Percentiles rank a stretch among this genome's conserved stretches.
Evolutionary conservation across 2,888 invertebrate species (phyloP).

Genomic region (Mimumesa dahlbomi): DNA sequence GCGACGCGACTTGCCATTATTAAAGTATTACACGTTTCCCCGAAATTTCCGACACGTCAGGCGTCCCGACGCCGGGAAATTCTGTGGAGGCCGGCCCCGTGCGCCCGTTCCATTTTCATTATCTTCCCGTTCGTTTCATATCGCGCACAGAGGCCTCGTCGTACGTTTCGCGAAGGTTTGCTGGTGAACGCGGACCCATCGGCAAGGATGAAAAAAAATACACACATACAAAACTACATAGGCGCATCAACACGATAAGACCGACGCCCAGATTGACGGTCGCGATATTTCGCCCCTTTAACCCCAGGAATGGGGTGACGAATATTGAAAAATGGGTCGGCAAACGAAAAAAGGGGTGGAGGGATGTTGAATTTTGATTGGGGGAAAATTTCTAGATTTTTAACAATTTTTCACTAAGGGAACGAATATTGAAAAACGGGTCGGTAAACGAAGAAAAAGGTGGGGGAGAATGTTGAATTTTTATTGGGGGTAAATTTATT

Average conservation of each 20-base stretch:
- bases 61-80: conserved; percentile 12
- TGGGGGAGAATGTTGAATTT: no score
- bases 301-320: conserved; percentile 10
- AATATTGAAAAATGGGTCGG: background rate
- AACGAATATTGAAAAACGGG: no score
- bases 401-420: no score
- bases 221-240: conserved; percentile 20
- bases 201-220: conserved; percentile 18
- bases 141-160: conserved; percentile 18
- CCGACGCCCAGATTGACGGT: conserved; percentile 32
- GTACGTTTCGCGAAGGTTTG: conserved; percentile 30
- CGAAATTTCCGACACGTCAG: conserved; percentile 49
- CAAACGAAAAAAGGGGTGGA: background rate
- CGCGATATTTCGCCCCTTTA: conserved; percentile 34
- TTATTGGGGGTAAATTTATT: no score
- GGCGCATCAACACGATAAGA: conserved; percentile 47
- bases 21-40: conserved; percentile 7
- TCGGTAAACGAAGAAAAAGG: no score
- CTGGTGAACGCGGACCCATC: no score
- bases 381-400: conserved; percentile 3
- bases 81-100: conserved; percentile 19
- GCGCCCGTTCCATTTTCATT: conserved; percentile 52
- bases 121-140: conserved; percentile 54
- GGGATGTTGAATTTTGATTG: background rate
- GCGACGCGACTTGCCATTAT: conserved; percentile 5